phyloP scores from a whole-genome alignment of 2,888 invertebrate genomes.

The Volucella bombylans region DNA sequence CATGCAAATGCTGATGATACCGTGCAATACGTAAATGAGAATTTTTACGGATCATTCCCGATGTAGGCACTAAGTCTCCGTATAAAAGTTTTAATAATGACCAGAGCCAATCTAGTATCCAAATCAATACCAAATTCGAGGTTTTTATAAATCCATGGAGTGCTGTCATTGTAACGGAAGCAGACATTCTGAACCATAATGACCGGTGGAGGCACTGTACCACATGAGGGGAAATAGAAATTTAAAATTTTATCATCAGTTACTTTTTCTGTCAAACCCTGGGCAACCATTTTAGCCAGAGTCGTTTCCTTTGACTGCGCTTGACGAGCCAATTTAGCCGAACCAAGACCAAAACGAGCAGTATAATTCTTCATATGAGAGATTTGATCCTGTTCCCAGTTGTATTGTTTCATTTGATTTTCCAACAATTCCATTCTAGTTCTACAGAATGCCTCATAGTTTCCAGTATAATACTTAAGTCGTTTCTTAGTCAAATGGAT shows the following conservation, averaged over 20 bases:
- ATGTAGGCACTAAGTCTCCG: conserved; percentile 96
- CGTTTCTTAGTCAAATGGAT: conserved; percentile 96
- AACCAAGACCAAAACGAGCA: conserved; percentile 99
- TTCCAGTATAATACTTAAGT: conserved; percentile 96
- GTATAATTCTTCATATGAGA: conserved; percentile 99
- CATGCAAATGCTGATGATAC: conserved; percentile 99
- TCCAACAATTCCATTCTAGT: conserved; percentile 97
- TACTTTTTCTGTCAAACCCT: conserved; percentile 98
- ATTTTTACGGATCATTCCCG: conserved; percentile 98
- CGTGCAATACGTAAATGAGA: conserved; percentile 98
- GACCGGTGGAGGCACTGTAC: conserved; percentile 98
- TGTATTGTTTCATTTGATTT: conserved; percentile 99
- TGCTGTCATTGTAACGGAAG: conserved; percentile 93
- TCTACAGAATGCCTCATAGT: conserved; percentile 97
- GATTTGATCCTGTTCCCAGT: conserved; percentile 99
- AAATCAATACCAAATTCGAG: conserved; percentile 99
- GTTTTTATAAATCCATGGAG: conserved; percentile 97
- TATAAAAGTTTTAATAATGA: conserved; percentile 96
- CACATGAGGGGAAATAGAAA: conserved; percentile 98
- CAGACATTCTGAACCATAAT: conserved; percentile 99
- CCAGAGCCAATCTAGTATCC: conserved; percentile 96
- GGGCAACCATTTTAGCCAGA: conserved; percentile 99
- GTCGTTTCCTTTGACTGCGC: conserved; percentile 99
- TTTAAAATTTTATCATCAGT: conserved; percentile 93
- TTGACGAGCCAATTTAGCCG: conserved; percentile 98